Evolutionary conservation across 2,113 vertebrate genomes (phyloP), one percentile per base, ranked within the genome.

Genomic region (Datnioides undecimradiatus): DNA sequence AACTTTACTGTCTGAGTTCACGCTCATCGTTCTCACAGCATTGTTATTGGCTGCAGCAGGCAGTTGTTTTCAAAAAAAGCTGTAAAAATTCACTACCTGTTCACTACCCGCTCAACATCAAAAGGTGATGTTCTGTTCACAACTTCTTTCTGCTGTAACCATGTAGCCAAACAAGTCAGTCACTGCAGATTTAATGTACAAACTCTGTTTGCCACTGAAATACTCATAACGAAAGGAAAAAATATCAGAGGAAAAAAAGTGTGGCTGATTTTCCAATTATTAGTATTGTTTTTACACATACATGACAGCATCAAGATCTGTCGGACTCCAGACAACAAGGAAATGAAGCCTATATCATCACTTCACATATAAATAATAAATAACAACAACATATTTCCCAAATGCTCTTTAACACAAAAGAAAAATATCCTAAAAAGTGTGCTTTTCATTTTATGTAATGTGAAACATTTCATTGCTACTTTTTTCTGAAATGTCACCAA

Each of bases 401-500:
- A 49, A 25, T 43, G 51, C 34, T 34, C 21, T 21, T 69, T 8
- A 23, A 41, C 4, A n/a, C 16, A 41, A 36, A 72, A 21, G 23
- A 21, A 49, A 27, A 27, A 51, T 17, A 40, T 9, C 3, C 8
- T n/a, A 14, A 49, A 31, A 29, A 9, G 10, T 12, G 3, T 34
- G 2, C 21, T 5, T 40, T 71, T 46, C 27, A 41, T 55, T 21
- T 25, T 3, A 6, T 51, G 27, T 46, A 17, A 29, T 48, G 33
- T 67, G 12, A 75, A 69, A 33, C 14, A 64, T 55, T 31, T 25
- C 4, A 13, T 48, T 2, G 23, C 31, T 45, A 8, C 31, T 40
- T 68, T 0, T 58, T 16, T 38, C 29, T 69, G 21, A 76, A 68
- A 73, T 78, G 58, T 62, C 45, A 29, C 69, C 9, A 60, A 23